Conservation (phyloP, 2,113 vertebrate species). For the Onychorhynchus coronatus region DNA sequence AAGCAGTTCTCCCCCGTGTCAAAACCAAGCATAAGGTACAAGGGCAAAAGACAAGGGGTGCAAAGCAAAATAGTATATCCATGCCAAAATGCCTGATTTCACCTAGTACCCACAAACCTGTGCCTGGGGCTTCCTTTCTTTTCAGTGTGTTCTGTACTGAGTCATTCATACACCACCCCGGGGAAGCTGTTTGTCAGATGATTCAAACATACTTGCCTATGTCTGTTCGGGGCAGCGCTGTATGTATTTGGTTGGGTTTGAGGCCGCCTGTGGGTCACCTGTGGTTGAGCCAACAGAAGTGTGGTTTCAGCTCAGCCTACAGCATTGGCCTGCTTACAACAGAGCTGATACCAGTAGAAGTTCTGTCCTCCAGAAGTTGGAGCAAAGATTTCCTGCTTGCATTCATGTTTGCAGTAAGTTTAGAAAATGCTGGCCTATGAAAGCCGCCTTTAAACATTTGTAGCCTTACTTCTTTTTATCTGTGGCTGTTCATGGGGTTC, state of each 20-base stretch:
- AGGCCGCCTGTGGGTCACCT: neutral
- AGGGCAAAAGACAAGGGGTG: neutral
- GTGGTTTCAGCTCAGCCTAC: neutral
- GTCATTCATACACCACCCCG: neutral
- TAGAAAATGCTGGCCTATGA: neutral
- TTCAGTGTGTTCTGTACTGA: neutral
- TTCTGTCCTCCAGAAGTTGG: neutral
- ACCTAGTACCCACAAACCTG: neutral
- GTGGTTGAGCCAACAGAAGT: neutral
- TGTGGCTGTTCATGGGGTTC: neutral
- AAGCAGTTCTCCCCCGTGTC: neutral
- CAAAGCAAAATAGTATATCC: neutral
- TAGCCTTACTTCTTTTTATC: neutral
- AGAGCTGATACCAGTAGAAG: neutral
- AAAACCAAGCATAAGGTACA: neutral
- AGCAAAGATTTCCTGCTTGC: neutral
- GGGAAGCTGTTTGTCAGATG: neutral
- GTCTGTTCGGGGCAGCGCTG: neutral
- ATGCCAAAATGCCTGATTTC: neutral
- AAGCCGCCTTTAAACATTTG: neutral
- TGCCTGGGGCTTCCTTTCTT: neutral
- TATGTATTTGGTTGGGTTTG: neutral
- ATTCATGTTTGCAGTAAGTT: neutral
- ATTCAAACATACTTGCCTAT: neutral
- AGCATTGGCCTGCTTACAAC: neutral